Base-by-base conservation (phyloP, 2,888 invertebrate species). In the Incurvaria masculella region DNA sequence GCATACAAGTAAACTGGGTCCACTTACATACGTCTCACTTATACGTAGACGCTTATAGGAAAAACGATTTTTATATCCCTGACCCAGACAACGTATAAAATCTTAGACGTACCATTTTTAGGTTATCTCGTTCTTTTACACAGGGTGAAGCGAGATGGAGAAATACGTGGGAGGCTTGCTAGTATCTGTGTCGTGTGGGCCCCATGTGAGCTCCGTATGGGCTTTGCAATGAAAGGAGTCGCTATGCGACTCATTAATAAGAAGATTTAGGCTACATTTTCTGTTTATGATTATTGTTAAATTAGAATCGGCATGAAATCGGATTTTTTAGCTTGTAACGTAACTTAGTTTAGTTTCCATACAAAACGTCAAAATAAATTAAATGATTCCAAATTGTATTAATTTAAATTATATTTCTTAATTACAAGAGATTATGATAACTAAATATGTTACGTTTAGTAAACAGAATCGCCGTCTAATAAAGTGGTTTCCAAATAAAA, bases 61-160 rank as follows among this genome's bases (percentile, higher is more conserved):
- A 67, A 71, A 76, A 72, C 71, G 74, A 74, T 74, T 76, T 74
- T 75, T 78, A 78, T 75, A 76, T 78, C 78, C 75, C 72, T 80
- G 79, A 79, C 79, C 78, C 75, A 63, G 75, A 72, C 69, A 79
- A 79, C 78, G 66, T 74, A 78, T 79, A 79, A 79, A 78, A 72
- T 70, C 76, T 79, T 79, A 66, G 73, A 69, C 76, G 73, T 74
- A 72, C 73, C 23, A 23, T 23, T 23, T n/a, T 23, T 23, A 23
- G 23, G 23, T 6, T 23, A 4, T 72, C 71, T 69, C 56, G 57
- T 57, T 26, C 47, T 53, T 49, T 49, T 49, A 70, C 74, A 45
- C 50, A 61, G 59, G 71, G 54, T 62, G 44, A 63, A 72, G 60
- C 45, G 64, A 60, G 71, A 67, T 23, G 16, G 57, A 61, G 38